phyloP scores from a whole-genome alignment of 2,888 invertebrate species.

The Pollenia griseotomentosa region DNA sequence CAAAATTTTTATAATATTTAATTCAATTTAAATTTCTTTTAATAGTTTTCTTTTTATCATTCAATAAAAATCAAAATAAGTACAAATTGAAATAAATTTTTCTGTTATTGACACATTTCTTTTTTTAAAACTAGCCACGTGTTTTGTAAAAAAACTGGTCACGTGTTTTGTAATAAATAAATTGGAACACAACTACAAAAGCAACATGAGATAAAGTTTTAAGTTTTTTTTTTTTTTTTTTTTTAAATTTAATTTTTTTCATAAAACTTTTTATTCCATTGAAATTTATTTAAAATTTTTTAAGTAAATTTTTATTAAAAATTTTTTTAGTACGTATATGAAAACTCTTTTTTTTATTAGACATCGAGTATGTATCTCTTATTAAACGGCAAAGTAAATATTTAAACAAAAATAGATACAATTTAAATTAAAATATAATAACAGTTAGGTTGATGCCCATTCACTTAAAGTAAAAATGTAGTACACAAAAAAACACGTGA shows the following conservation, averaged over 20 bases:
- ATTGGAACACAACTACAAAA: not conserved
- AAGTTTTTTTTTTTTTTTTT: no score
- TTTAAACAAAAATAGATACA: not conserved
- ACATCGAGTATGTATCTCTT: no score
- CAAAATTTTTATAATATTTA: no score
- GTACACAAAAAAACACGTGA: conserved; percentile 13
- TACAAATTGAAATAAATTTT: conserved; percentile 49
- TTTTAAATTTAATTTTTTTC: no score
- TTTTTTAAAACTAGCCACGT: not conserved
- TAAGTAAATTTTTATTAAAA: no score
- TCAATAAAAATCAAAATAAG: not conserved
- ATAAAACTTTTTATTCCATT: no score
- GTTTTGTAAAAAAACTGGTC: not conserved
- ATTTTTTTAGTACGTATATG: not conserved
- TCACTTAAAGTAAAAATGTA: conserved; percentile 11
- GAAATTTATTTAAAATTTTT: no score
- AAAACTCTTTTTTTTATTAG: not conserved
- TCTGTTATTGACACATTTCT: conserved; percentile 51
- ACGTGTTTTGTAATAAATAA: conserved; percentile 10
- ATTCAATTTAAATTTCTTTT: no score
- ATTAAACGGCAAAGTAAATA: conserved; percentile 4
- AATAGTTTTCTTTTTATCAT: not conserved
- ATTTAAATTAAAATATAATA: not conserved
- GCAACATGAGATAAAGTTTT: no score
- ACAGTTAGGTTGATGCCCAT: not conserved